phyloP scores from a whole-genome alignment of 1,140 invertebrate genomes.

The Drosophila baimaii region DNA sequence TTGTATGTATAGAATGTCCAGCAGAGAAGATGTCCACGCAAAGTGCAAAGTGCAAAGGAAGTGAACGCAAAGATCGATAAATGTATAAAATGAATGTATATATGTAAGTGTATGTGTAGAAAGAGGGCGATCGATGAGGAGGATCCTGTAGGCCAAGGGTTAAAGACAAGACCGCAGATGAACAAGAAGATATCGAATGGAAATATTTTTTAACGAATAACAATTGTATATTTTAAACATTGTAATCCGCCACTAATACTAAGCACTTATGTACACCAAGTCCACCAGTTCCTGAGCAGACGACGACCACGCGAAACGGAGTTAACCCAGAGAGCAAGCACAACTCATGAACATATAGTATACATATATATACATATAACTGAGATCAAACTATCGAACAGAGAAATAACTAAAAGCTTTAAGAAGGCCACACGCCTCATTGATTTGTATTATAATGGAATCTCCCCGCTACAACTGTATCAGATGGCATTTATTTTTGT shows the following conservation, averaged over 20 bases:
- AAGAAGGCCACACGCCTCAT: constrained; percentile 46
- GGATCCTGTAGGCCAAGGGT: neutral
- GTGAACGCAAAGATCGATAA: constrained; percentile 3
- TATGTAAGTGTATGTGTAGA: constrained; percentile 39
- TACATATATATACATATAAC: neutral
- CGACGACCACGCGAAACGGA: constrained; percentile 35
- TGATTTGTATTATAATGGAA: constrained; percentile 67
- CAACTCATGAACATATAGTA: constrained; percentile 3
- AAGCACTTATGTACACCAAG: constrained; percentile 53
- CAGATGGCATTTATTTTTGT: constrained; percentile 65
- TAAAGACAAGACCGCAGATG: neutral
- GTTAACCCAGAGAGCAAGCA: constrained; percentile 37
- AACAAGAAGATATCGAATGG: constrained; percentile 20
- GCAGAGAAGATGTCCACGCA: constrained; percentile 6
- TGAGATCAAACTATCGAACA: constrained; percentile 41
- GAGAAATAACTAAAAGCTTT: constrained; percentile 68
- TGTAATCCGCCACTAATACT: constrained; percentile 44
- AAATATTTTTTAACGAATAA: constrained; percentile 56
- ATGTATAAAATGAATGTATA: constrained; percentile 33
- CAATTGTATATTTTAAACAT: constrained; percentile 59
- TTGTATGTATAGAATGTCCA: constrained; percentile 39
- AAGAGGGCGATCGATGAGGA: constrained; percentile 3
- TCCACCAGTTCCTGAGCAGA: constrained; percentile 70
- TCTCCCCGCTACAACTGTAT: constrained; percentile 53
- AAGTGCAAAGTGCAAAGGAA: neutral